Evolutionary conservation across 2,888 invertebrate species (phyloP).

Genomic region (Labia minor): DNA sequence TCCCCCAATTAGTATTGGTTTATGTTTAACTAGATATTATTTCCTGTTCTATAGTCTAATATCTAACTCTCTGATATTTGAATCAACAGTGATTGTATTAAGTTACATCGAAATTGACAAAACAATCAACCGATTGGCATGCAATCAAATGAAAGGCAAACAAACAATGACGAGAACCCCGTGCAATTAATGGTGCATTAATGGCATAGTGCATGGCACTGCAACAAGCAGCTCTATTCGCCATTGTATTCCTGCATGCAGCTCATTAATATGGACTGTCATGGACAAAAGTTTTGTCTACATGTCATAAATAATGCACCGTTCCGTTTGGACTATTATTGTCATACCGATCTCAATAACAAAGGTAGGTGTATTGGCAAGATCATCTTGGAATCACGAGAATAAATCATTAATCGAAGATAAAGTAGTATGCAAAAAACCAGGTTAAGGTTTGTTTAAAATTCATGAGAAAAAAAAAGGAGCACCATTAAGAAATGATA

Average conservation of each 20-base stretch:
- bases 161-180: background rate
- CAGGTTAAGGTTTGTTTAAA: no score
- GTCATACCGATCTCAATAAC: background rate
- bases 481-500: no score
- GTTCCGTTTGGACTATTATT: background rate
- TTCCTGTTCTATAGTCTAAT: no score
- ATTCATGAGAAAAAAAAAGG: no score
- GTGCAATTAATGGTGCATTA: background rate
- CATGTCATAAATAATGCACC: background rate
- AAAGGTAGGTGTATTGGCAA: background rate
- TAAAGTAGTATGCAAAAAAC: background rate
- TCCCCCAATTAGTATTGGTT: no score
- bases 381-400: background rate
- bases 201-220: background rate
- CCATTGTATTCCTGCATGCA: background rate
- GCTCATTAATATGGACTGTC: constrained; percentile 13
- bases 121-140: background rate
- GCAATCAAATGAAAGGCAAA: background rate
- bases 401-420: background rate
- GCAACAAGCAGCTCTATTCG: constrained; percentile 4
- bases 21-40: no score
- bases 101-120: background rate
- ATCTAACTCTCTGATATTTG: no score
- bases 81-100: background rate
- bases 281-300: background rate